A percentile compares a stretch with the other conserved stretches of the same genome.
Evolutionary conservation across 2,888 invertebrate genomes (phyloP).

Genomic region (Zelleria hepariella): DNA sequence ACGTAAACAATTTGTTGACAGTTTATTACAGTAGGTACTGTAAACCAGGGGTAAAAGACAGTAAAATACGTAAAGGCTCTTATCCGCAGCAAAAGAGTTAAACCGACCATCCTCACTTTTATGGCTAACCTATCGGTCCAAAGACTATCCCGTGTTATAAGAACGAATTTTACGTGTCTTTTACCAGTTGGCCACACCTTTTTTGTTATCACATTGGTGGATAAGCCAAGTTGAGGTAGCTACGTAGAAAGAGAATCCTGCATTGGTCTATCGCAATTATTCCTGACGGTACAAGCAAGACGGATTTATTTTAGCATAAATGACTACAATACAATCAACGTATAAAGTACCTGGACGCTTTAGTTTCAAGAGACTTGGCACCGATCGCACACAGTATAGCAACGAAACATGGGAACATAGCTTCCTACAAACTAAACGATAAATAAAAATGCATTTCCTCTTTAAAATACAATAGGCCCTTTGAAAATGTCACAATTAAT

Average conservation of each 20-base stretch:
- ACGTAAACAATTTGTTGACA: too few species aligned
- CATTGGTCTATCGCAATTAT: too few species aligned
- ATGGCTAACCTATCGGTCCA: not conserved
- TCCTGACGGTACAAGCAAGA: too few species aligned
- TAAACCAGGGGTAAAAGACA: too few species aligned
- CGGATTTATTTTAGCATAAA: not conserved
- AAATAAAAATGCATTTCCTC: slow-evolving; percentile 10
- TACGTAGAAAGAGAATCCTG: too few species aligned
- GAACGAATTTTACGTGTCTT: not conserved
- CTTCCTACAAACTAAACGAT: slow-evolving; percentile 1
- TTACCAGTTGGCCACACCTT: not conserved
- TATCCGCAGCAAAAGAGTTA: not conserved
- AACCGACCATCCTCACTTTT: not conserved
- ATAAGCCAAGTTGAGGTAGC: too few species aligned
- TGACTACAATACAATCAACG: not conserved
- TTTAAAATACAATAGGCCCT: slow-evolving; percentile 20
- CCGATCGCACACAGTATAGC: not conserved
- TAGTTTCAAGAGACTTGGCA: not conserved
- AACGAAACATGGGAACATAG: not conserved
- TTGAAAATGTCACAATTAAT: slow-evolving; percentile 21
- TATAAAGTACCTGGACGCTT: not conserved
- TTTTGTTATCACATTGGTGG: too few species aligned
- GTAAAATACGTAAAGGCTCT: not conserved
- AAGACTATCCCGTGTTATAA: not conserved
- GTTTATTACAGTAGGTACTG: too few species aligned